A percentile compares a stretch with the other conserved stretches of the same genome.
Conservation (phyloP, 2,888 invertebrate species). For the Diplolepis rosae region DNA sequence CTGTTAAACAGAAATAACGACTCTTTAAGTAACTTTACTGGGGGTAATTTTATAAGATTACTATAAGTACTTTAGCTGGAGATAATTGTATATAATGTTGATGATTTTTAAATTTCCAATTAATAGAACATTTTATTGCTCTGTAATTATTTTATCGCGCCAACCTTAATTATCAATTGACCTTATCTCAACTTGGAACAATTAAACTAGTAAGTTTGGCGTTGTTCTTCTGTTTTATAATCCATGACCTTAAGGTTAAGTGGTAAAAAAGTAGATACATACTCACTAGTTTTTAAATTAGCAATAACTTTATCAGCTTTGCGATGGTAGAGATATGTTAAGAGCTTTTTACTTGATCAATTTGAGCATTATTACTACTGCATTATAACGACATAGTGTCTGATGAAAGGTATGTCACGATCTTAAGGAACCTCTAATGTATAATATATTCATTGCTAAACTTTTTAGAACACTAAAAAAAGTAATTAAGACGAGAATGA, state of each 20-base stretch:
- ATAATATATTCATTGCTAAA: background rate
- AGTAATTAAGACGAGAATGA: background rate
- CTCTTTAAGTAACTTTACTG: too few relatives aligned
- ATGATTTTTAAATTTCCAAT: too few relatives aligned
- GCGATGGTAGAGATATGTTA: background rate
- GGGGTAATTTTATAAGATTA: too few relatives aligned
- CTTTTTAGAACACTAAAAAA: too few relatives aligned
- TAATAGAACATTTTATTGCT: background rate
- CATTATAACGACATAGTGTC: too few relatives aligned
- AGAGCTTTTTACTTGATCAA: too few relatives aligned
- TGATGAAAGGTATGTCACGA: too few relatives aligned
- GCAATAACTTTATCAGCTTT: background rate
- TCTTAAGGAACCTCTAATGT: background rate
- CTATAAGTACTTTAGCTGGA: too few relatives aligned
- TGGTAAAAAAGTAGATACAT: background rate
- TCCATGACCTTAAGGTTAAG: background rate
- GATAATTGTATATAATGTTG: too few relatives aligned
- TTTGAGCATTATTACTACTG: too few relatives aligned
- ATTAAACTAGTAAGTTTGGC: background rate
- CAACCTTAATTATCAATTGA: too few relatives aligned
- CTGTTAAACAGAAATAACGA: too few relatives aligned
- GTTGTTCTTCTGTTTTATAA: background rate
- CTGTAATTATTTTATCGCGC: background rate
- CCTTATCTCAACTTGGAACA: background rate
- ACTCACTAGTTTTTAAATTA: background rate